A percentile compares a stretch with the other conserved stretches of the same genome.
These are phyloP conservation scores for Megalops atlanticus DNA, from an alignment of 2,113 vertebrate genomes.

Conservation along the genomic window DNA sequence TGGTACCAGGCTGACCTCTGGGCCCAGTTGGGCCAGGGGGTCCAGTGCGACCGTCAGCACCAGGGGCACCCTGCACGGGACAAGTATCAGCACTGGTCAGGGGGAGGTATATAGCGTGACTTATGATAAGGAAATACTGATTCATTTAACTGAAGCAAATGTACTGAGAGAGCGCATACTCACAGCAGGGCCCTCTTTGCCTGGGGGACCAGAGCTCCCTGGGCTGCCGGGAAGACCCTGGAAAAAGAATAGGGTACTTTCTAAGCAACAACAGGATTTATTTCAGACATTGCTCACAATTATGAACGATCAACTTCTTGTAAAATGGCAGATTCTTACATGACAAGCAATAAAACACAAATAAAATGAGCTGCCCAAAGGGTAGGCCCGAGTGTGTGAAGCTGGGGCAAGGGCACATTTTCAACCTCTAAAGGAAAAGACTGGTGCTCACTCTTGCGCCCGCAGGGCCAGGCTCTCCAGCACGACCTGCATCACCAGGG, in stretches of 20 bases:
- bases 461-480: slow-evolving; percentile 90
- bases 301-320: too few relatives aligned
- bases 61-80: slow-evolving; percentile 78
- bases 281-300: slow-evolving; percentile 24
- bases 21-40: slow-evolving; percentile 87
- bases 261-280: background rate
- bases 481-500: slow-evolving; percentile 89
- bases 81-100: slow-evolving; percentile 28
- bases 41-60: slow-evolving; percentile 88
- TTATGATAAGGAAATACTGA: background rate
- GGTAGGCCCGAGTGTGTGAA: background rate
- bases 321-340: too few relatives aligned
- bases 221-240: slow-evolving; percentile 94
- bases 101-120: background rate
- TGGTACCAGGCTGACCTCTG: slow-evolving; percentile 93
- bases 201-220: slow-evolving; percentile 88
- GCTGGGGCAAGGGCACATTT: background rate
- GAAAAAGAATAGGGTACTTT: slow-evolving; percentile 31
- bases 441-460: slow-evolving; percentile 87
- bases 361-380: too few relatives aligned
- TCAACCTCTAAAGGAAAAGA: background rate
- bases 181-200: slow-evolving; percentile 92
- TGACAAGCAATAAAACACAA: too few relatives aligned
- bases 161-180: slow-evolving; percentile 60
- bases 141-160: background rate